Conservation (phyloP, 2,888 invertebrate genomes). For the Xylocampa areola region DNA sequence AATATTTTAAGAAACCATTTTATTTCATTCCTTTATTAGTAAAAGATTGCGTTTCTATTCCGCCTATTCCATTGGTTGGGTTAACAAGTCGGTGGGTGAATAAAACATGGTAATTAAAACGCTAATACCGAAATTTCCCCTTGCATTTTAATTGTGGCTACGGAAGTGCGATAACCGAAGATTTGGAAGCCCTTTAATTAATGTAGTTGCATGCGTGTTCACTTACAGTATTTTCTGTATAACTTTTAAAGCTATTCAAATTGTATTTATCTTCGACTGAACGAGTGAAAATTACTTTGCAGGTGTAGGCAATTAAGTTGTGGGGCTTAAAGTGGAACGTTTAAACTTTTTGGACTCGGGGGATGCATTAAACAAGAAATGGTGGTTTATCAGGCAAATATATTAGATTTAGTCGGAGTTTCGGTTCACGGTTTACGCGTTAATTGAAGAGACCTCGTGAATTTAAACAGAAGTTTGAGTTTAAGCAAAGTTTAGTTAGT, state of each 20-base stretch:
- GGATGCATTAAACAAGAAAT: conserved; percentile 52
- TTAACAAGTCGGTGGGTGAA: conserved; percentile 61
- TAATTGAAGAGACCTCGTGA: conserved; percentile 51
- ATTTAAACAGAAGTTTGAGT: conserved; percentile 28
- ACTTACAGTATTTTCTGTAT: conserved; percentile 74
- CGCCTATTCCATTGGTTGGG: conserved; percentile 24
- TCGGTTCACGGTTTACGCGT: conserved; percentile 50
- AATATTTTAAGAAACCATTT: too few species aligned
- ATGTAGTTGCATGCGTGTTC: conserved; percentile 85
- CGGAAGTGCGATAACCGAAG: conserved; percentile 86
- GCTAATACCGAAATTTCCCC: conserved; percentile 79
- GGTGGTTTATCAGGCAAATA: conserved; percentile 53
- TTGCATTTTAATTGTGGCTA: conserved; percentile 85
- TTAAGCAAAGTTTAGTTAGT: conserved; percentile 18
- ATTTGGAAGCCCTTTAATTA: conserved; percentile 88
- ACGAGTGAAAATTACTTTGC: conserved; percentile 55
- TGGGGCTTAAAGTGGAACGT: conserved; percentile 50
- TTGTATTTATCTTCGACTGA: conserved; percentile 61
- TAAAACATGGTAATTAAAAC: conserved; percentile 71
- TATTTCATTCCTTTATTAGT: conserved; percentile 1
- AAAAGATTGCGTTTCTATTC: conserved; percentile 29
- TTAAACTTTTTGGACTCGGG: conserved; percentile 49
- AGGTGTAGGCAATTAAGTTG: conserved; percentile 62
- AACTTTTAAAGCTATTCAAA: conserved; percentile 70
- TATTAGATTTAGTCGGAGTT: conserved; percentile 49